Percentiles rank a stretch among this genome's conserved stretches.
These are phyloP conservation scores for Disparrhopalites patrizii DNA, from an alignment of 2,888 invertebrate species.

Conservation along the genomic window DNA sequence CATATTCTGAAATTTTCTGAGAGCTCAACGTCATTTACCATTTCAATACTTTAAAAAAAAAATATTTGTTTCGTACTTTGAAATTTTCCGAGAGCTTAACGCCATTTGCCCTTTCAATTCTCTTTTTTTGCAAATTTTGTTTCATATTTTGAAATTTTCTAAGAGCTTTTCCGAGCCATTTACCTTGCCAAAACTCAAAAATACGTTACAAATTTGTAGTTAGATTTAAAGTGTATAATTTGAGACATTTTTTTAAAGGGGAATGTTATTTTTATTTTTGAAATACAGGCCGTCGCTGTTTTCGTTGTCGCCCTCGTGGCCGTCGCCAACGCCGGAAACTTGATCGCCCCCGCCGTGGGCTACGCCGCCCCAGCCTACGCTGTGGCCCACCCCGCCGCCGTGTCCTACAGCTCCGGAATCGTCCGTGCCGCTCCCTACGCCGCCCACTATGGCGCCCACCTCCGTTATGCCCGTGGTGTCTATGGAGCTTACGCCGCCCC, in stretches of 20 bases:
- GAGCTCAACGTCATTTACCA: background rate
- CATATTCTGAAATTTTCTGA: background rate
- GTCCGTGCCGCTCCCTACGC: background rate
- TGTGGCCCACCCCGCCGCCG: background rate
- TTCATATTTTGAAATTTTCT: too few relatives aligned
- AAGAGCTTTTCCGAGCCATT: too few relatives aligned
- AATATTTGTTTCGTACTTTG: too few relatives aligned
- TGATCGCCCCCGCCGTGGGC: background rate
- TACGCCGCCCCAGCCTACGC: background rate
- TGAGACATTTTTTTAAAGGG: too few relatives aligned
- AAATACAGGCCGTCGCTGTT: background rate
- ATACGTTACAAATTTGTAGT: too few relatives aligned
- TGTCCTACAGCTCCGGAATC: constrained; percentile 2
- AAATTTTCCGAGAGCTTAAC: too few relatives aligned
- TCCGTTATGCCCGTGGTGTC: background rate
- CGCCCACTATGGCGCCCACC: background rate
- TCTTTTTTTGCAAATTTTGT: background rate
- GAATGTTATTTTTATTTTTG: background rate
- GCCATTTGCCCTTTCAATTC: too few relatives aligned
- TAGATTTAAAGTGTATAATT: too few relatives aligned
- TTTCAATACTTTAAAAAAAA: background rate
- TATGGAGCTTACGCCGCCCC: background rate
- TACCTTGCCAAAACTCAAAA: too few relatives aligned
- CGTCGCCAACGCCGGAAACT: constrained; percentile 10
- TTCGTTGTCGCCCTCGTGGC: background rate